Conservation (phyloP, 1,140 invertebrate species). For the Danaus plexippus region DNA sequence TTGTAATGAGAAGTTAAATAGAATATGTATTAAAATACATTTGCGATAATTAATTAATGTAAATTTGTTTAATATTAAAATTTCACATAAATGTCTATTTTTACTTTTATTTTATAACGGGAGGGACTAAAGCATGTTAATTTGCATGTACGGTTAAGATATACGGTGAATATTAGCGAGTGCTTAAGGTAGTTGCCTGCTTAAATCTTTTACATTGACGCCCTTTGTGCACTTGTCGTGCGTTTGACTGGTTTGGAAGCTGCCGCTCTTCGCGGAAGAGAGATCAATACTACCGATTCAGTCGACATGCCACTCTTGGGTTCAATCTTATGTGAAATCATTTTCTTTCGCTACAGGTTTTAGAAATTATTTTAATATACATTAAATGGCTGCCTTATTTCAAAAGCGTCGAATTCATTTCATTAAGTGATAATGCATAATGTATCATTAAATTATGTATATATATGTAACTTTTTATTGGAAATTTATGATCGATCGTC, state of each 20-base stretch:
- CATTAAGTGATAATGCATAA: constrained; percentile 17
- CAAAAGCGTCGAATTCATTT: constrained; percentile 10
- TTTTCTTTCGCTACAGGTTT: constrained; percentile 8
- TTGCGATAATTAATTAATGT: too few relatives aligned
- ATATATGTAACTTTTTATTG: constrained; percentile 49
- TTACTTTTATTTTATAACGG: too few relatives aligned
- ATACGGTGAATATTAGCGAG: neutral
- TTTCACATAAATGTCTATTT: too few relatives aligned
- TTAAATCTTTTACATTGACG: constrained; percentile 32
- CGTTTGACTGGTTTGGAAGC: constrained; percentile 41
- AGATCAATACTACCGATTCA: constrained; percentile 43
- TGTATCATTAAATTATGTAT: constrained; percentile 16
- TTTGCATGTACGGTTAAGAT: too few relatives aligned
- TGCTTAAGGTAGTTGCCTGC: constrained; percentile 15
- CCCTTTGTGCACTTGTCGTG: constrained; percentile 56
- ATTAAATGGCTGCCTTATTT: neutral
- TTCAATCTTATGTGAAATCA: constrained; percentile 43
- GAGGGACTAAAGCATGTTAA: too few relatives aligned
- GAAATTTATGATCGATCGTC: constrained; percentile 67
- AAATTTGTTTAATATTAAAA: too few relatives aligned
- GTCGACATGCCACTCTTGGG: constrained; percentile 32
- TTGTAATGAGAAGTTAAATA: too few relatives aligned
- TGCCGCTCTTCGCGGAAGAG: constrained; percentile 49
- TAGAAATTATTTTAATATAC: constrained; percentile 7
- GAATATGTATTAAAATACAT: too few relatives aligned